phyloP scores from a whole-genome alignment of 2,888 invertebrate species.

The Lepidocyrtinus sp. region DNA sequence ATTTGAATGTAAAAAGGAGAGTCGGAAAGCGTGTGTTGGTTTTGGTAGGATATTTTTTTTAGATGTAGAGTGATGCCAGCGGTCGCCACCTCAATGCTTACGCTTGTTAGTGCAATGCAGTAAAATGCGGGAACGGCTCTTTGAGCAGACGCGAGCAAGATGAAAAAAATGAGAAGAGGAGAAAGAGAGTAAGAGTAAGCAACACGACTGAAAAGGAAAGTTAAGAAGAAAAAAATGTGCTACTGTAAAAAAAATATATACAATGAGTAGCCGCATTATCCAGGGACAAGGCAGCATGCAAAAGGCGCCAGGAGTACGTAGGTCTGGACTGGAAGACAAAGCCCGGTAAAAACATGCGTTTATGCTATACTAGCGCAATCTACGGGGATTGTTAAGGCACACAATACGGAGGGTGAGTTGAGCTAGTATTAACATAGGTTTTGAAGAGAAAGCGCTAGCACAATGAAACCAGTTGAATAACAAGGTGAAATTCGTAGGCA shows the following conservation, averaged over 20 bases:
- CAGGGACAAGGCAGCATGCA: slow-evolving; percentile 10
- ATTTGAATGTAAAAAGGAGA: slow-evolving; percentile 7
- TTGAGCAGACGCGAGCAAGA: slow-evolving; percentile 66
- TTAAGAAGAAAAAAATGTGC: slow-evolving; percentile 15
- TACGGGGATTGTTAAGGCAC: neutral
- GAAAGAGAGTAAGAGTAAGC: slow-evolving; percentile 27
- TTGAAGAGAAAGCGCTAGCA: neutral
- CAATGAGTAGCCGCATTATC: slow-evolving; percentile 16
- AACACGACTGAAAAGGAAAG: slow-evolving; percentile 21
- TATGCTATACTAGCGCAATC: neutral
- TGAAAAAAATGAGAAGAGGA: slow-evolving; percentile 31
- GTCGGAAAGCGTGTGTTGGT: slow-evolving; percentile 11
- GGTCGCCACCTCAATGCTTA: slow-evolving; percentile 57
- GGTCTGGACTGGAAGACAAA: neutral
- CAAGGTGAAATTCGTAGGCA: neutral
- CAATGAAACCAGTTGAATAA: slow-evolving; percentile 13
- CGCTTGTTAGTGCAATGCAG: slow-evolving; percentile 69
- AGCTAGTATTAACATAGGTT: slow-evolving; percentile 7
- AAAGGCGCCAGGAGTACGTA: slow-evolving; percentile 4
- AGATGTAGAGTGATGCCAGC: slow-evolving; percentile 18
- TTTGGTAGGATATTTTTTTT: slow-evolving; percentile 4
- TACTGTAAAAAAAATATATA: slow-evolving; percentile 16
- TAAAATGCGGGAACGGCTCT: slow-evolving; percentile 67
- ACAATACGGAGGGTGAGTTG: neutral
- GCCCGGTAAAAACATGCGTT: neutral